A percentile compares a stretch with the other conserved stretches of the same genome.
phyloP scores from a whole-genome alignment of 1,140 invertebrate species.

The Acromyrmex echinatior region DNA sequence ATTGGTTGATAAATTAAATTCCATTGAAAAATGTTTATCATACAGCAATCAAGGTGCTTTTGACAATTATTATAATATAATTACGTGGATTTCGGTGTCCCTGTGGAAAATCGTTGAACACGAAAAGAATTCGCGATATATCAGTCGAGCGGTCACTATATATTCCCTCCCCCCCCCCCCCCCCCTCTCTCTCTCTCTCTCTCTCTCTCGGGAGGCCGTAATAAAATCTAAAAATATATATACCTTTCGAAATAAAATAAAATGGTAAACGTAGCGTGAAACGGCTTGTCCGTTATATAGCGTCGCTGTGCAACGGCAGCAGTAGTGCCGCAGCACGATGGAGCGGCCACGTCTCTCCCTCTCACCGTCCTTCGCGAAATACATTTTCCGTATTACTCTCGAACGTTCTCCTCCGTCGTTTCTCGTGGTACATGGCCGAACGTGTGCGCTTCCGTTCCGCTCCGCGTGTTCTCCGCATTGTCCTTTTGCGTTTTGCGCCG shows the following conservation, averaged over 20 bases:
- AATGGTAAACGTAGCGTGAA: conserved; percentile 83
- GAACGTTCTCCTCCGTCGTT: conserved; percentile 33
- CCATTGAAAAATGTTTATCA: conserved; percentile 8
- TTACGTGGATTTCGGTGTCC: not conserved
- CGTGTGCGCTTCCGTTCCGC: conserved; percentile 60
- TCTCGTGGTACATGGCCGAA: conserved; percentile 58
- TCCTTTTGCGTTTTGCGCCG: conserved; percentile 57
- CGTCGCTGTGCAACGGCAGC: conserved; percentile 61
- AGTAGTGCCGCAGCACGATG: conserved; percentile 60
- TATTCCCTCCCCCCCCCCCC: not conserved
- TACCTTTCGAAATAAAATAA: conserved; percentile 83
- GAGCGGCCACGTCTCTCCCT: conserved; percentile 37
- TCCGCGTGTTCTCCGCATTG: conserved; percentile 66
- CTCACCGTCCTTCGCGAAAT: conserved; percentile 76
- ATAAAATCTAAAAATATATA: conserved; percentile 82
- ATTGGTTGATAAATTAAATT: conserved; percentile 1
- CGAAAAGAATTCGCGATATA: conserved; percentile 32
- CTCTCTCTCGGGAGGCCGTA: conserved; percentile 11
- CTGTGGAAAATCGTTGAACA: not conserved
- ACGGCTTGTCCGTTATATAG: conserved; percentile 73
- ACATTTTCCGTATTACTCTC: conserved; percentile 80
- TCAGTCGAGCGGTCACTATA: not conserved
- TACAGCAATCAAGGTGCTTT: not conserved
- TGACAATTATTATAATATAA: conserved; percentile 23
- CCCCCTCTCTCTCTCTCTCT: not conserved